phyloP scores from a whole-genome alignment of 2,888 invertebrate species.

The Drosophila robusta region DNA sequence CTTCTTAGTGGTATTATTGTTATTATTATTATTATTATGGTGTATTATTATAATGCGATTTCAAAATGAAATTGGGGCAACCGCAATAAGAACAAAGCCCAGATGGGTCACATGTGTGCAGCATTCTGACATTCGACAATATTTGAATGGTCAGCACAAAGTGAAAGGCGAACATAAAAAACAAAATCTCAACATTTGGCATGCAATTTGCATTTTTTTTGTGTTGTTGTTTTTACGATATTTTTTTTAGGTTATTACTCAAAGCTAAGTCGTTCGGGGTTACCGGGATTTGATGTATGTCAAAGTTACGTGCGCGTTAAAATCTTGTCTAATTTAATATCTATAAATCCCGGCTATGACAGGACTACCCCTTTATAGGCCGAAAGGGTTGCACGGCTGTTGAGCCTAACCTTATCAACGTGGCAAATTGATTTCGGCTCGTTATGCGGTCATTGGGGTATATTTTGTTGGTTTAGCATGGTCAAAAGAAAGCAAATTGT shows the following conservation, averaged over 20 bases:
- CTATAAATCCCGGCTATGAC: conserved; percentile 75
- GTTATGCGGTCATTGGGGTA: conserved; percentile 82
- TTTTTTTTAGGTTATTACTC: conserved; percentile 41
- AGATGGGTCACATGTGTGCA: conserved; percentile 57
- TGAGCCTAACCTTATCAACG: conserved; percentile 72
- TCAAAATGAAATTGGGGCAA: conserved; percentile 63
- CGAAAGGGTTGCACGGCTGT: conserved; percentile 38
- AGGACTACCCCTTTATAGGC: conserved; percentile 32
- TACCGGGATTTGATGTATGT: conserved; percentile 71
- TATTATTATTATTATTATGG: conserved; percentile 62
- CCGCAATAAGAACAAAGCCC: conserved; percentile 27
- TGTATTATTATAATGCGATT: conserved; percentile 65
- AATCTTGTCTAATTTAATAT: conserved; percentile 77
- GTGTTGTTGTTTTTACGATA: not conserved
- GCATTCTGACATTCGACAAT: conserved; percentile 36
- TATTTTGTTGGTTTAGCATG: conserved; percentile 69
- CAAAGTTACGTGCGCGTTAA: conserved; percentile 75
- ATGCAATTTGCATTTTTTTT: conserved; percentile 69
- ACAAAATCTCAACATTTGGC: conserved; percentile 67
- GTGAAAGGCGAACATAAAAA: conserved; percentile 21
- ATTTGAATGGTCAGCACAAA: conserved; percentile 64
- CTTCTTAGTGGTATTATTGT: conserved; percentile 49
- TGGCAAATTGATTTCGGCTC: conserved; percentile 79
- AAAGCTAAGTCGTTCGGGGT: conserved; percentile 63
- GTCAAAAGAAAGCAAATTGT: conserved; percentile 71